These are phyloP conservation scores for Neopipo cinnamomea DNA, from an alignment of 2,113 vertebrate species.

Conservation along the genomic window DNA sequence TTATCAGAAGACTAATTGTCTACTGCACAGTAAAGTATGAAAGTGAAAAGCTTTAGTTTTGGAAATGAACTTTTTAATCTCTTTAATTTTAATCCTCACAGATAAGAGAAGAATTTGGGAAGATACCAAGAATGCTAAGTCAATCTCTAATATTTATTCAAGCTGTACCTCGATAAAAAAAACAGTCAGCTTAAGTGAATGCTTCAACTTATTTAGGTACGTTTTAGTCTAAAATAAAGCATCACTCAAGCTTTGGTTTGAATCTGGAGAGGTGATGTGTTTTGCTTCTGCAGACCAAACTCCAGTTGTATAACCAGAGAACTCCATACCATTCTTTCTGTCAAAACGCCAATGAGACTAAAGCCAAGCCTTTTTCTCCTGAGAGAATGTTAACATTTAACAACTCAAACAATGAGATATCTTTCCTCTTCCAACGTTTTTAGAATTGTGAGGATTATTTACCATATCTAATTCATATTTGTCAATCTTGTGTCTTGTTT, in stretches of 20 bases:
- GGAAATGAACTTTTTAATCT: not conserved
- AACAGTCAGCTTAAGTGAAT: not conserved
- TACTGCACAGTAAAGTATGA: not conserved
- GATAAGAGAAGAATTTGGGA: not conserved
- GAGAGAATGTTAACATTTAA: not conserved
- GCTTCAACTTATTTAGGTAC: not conserved
- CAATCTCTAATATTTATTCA: not conserved
- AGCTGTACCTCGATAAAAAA: not conserved
- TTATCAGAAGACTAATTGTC: not conserved
- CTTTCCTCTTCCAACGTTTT: not conserved
- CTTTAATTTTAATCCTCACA: not conserved
- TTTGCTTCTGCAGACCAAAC: not conserved
- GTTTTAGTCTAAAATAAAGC: not conserved
- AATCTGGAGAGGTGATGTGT: accelerated
- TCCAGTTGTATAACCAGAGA: not conserved
- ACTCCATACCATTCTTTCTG: not conserved
- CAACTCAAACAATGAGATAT: not conserved
- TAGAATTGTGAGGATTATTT: not conserved
- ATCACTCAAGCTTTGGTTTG: not conserved
- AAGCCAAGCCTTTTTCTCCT: not conserved
- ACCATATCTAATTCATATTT: not conserved
- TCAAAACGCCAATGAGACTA: not conserved
- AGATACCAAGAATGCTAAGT: not conserved
- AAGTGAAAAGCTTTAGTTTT: not conserved
- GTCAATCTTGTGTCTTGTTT: not conserved